A percentile compares a stretch with the other conserved stretches of the same genome.
Evolutionary conservation across 1,140 invertebrate genomes (phyloP).

Genomic region (Drosophila elegans): DNA sequence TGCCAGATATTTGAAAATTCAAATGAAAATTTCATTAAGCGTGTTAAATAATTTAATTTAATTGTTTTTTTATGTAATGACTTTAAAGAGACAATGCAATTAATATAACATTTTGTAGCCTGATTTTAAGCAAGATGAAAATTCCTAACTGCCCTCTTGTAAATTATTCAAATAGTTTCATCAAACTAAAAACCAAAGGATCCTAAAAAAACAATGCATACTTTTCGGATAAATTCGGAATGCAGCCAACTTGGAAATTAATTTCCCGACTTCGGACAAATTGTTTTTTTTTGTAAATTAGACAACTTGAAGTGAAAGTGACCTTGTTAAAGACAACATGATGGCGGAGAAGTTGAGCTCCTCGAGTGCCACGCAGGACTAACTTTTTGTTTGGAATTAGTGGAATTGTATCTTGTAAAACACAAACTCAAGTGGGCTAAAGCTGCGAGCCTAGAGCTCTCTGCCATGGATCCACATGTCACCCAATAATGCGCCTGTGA

Average conservation of each 20-base stretch:
- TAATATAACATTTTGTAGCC: no score
- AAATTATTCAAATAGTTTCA: constrained; percentile 24
- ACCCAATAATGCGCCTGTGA: constrained; percentile 78
- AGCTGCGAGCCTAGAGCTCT: constrained; percentile 77
- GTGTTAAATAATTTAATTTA: background rate
- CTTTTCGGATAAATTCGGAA: constrained; percentile 27
- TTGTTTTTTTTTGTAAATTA: constrained; percentile 55
- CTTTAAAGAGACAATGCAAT: no score
- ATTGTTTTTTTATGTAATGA: no score
- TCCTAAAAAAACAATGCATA: constrained; percentile 44
- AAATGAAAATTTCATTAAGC: constrained; percentile 24
- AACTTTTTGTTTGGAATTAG: constrained; percentile 81
- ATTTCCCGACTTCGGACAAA: constrained; percentile 26
- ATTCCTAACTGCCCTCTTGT: background rate
- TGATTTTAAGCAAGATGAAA: no score
- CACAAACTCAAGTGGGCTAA: constrained; percentile 79
- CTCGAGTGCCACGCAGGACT: constrained; percentile 72
- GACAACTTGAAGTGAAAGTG: constrained; percentile 42
- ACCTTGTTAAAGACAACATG: constrained; percentile 36
- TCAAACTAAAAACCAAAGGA: background rate
- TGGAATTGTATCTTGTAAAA: constrained; percentile 81
- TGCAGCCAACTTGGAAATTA: constrained; percentile 27
- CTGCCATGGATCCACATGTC: constrained; percentile 69
- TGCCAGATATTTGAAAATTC: constrained; percentile 29
- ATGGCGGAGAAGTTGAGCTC: constrained; percentile 36